phyloP scores from a whole-genome alignment of 1,140 invertebrate genomes.

The Riptortus pedestris region DNA sequence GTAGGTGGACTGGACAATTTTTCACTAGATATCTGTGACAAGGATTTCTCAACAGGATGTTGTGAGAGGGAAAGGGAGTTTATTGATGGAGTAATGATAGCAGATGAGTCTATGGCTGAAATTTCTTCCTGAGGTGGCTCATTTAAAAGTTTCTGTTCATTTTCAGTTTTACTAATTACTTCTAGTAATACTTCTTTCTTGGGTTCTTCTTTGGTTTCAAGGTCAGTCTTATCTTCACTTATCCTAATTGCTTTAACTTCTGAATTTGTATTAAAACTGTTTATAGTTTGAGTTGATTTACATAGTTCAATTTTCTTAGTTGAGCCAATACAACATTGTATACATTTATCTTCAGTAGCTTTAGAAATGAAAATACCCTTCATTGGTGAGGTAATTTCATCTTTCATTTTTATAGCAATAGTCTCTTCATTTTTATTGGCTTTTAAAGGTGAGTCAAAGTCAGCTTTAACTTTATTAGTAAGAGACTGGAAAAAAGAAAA shows the following conservation, averaged over 20 bases:
- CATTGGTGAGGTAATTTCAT: conserved; percentile 2
- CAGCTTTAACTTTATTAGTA: conserved; percentile 33
- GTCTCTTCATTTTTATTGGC: conserved; percentile 20
- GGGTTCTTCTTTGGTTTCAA: conserved; percentile 2
- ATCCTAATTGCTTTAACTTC: neutral
- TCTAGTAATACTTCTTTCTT: too few species aligned
- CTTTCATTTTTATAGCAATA: conserved; percentile 23
- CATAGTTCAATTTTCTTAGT: neutral
- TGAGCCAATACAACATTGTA: neutral
- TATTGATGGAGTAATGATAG: too few species aligned
- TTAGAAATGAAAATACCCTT: neutral
- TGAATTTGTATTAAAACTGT: neutral
- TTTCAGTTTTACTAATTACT: too few species aligned
- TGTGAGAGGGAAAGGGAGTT: too few species aligned
- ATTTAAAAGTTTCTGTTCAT: too few species aligned
- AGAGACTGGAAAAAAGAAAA: conserved; percentile 32
- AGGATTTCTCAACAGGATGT: too few species aligned
- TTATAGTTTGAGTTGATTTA: neutral
- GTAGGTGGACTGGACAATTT: too few species aligned
- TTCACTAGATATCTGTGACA: too few species aligned
- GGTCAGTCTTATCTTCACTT: neutral
- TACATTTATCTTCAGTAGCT: neutral
- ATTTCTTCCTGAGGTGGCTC: too few species aligned
- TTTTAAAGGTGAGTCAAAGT: conserved; percentile 32
- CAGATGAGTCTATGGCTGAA: too few species aligned